phyloP scores from a whole-genome alignment of 2,113 vertebrate species.

The Seriola dumerili region DNA sequence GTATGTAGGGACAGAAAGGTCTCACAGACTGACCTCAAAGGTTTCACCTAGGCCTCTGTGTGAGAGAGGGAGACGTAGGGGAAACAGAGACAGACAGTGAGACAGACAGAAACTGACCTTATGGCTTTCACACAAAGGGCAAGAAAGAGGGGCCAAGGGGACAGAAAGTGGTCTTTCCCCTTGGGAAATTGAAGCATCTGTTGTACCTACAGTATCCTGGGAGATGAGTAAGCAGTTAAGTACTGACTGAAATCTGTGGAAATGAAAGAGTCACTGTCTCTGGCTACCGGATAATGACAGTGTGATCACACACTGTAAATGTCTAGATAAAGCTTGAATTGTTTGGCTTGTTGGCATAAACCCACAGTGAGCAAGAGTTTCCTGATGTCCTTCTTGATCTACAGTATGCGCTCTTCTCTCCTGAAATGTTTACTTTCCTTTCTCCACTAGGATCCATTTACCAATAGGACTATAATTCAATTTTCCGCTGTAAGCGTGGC shows the following conservation, averaged over 20 bases:
- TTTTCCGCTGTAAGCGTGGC: constrained; percentile 35
- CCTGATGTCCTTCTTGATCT: not conserved
- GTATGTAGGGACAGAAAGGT: not conserved
- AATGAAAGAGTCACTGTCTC: constrained; percentile 49
- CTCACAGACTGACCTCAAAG: constrained; percentile 39
- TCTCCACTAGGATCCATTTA: constrained; percentile 33
- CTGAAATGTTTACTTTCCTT: constrained; percentile 9
- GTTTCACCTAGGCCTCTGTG: constrained; percentile 5
- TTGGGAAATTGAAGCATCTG: constrained; percentile 35
- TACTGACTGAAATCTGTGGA: constrained; percentile 26
- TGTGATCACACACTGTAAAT: constrained; percentile 22
- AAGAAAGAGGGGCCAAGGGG: not conserved
- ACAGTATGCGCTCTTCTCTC: not conserved
- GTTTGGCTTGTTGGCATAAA: constrained; percentile 36
- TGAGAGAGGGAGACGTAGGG: not conserved
- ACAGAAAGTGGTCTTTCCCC: not conserved
- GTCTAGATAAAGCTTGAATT: constrained; percentile 29
- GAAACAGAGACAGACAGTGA: constrained; percentile 5
- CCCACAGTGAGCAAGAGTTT: constrained; percentile 29
- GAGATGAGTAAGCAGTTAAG: constrained; percentile 57
- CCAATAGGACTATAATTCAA: constrained; percentile 38
- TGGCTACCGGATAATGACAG: constrained; percentile 37
- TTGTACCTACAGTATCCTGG: constrained; percentile 35
- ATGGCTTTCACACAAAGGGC: not conserved
- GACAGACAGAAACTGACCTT: constrained; percentile 4